Evolutionary conservation across 2,888 invertebrate genomes (phyloP).

Genomic region (Pachydiplax longipennis): DNA sequence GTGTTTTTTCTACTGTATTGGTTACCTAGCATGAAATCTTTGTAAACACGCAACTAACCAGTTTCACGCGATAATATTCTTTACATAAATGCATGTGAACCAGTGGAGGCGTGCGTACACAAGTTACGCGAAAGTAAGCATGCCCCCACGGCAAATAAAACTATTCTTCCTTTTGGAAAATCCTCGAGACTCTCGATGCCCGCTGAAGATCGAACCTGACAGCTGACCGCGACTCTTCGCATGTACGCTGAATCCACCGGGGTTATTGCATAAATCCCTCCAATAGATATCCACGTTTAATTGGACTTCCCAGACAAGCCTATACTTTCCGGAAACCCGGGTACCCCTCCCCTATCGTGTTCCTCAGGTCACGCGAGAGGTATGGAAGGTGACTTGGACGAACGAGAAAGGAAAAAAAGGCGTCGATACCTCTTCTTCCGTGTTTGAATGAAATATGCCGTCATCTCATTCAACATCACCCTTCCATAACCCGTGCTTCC

Average conservation of each 20-base stretch:
- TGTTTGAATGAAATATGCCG: neutral
- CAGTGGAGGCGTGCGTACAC: no score
- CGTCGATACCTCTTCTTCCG: slow-evolving; percentile 15
- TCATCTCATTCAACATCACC: slow-evolving; percentile 7
- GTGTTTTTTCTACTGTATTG: no score
- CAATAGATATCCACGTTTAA: neutral
- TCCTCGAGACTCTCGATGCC: neutral
- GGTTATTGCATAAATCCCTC: neutral
- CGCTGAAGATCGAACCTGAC: neutral
- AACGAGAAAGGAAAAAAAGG: neutral
- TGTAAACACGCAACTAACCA: no score
- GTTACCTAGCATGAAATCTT: no score
- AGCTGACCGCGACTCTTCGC: neutral
- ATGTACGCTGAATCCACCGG: neutral
- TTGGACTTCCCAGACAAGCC: neutral
- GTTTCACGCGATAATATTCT: no score
- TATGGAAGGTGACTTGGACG: neutral
- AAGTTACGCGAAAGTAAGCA: neutral
- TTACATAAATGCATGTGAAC: no score
- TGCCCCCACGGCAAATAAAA: neutral
- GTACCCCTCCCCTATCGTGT: neutral
- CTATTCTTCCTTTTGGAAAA: neutral
- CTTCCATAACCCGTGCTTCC: neutral
- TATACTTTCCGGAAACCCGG: neutral
- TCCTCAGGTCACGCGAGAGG: slow-evolving; percentile 7